Evolutionary conservation across 53 echinoderm and acorn worm species (phyloP), one percentile per base, ranked within the genome.

Genomic region (Holothuria leucospilota): DNA sequence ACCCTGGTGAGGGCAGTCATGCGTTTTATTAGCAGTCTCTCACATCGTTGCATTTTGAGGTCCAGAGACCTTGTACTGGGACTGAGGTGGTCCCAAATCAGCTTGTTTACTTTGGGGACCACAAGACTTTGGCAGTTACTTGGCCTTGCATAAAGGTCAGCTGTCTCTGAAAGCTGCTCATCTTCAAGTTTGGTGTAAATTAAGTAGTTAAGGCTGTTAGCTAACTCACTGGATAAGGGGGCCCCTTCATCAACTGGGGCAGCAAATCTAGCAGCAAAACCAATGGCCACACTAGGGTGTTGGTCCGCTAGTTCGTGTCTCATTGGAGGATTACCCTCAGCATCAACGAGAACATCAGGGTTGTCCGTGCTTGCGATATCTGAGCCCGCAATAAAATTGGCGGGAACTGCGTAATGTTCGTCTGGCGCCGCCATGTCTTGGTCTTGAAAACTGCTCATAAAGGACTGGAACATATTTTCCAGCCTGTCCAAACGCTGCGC

Each of bases 1-100:
- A 2, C 34, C 1, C 51, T 70, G 11, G 66, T 51, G 2, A 91
- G 65, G 28, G 83, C 91, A 53, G 83, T 81, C 21, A 91, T 34
- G 9, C 91, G 87, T 63, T 91, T 91, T 18, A 91, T 60, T n/a
- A 91, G 61, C 5, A 83, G 91, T 42, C 82, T 91, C 39, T 91
- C 62, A 40, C 81, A 41, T 23, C 87, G 68, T 38, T 91, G 91
- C 3, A 91, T n/a, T 39, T 91, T 87, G 53, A 91, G 25, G 59
- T 91, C 91, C 65, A 71, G 64, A 12, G 87, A 87, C 15, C 77
- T 29, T 29, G 87, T 78, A 39, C 82, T 87, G 25, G 75, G 24
- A 10, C 64, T n/a, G 5, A 87, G 82, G 26, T 87, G 83, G 29
- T 82, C 87, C 87, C 91, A 87, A 14, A 91, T 87, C 25, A 72